Conservation (phyloP, 2,888 invertebrate genomes). For the Eupeodes luniger region DNA sequence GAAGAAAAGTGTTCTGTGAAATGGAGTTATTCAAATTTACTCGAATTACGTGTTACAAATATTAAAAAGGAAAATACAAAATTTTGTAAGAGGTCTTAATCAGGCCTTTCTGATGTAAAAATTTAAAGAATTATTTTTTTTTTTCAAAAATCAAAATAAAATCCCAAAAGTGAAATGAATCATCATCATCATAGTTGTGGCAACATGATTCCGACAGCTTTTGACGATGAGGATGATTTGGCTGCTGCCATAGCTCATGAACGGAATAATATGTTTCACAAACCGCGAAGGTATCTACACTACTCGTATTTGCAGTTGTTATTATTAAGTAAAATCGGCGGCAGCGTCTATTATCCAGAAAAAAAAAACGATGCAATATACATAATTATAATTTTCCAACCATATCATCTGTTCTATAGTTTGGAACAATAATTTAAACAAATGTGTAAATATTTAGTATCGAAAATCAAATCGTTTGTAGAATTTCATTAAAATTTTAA, state of each 20-base stretch:
- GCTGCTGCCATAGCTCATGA: slow-evolving; percentile 82
- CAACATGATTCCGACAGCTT: slow-evolving; percentile 82
- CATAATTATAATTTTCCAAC: not conserved
- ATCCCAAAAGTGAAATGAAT: slow-evolving; percentile 49
- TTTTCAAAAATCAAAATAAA: slow-evolving; percentile 26
- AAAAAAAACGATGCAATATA: not conserved
- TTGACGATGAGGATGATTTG: slow-evolving; percentile 83
- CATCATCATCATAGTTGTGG: slow-evolving; percentile 72
- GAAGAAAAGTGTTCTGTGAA: slow-evolving; percentile 40
- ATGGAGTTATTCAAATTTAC: not conserved
- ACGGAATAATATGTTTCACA: slow-evolving; percentile 83
- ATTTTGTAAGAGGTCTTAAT: not conserved
- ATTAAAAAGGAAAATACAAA: slow-evolving; percentile 11
- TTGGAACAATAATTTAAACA: not conserved
- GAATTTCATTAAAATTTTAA: not conserved
- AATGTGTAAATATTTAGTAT: not conserved
- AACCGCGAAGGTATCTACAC: slow-evolving; percentile 81
- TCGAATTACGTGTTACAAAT: not conserved
- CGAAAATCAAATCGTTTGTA: not conserved
- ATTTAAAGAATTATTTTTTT: slow-evolving; percentile 48
- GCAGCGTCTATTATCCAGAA: not conserved
- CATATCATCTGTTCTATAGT: slow-evolving; percentile 8
- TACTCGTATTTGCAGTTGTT: not conserved
- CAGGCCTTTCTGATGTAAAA: slow-evolving; percentile 24
- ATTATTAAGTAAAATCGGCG: not conserved